Percentiles rank a stretch among this genome's conserved stretches.
These are phyloP conservation scores for Lottia gigantea DNA, from an alignment of 2,888 invertebrate species.

Conservation along the genomic window DNA sequence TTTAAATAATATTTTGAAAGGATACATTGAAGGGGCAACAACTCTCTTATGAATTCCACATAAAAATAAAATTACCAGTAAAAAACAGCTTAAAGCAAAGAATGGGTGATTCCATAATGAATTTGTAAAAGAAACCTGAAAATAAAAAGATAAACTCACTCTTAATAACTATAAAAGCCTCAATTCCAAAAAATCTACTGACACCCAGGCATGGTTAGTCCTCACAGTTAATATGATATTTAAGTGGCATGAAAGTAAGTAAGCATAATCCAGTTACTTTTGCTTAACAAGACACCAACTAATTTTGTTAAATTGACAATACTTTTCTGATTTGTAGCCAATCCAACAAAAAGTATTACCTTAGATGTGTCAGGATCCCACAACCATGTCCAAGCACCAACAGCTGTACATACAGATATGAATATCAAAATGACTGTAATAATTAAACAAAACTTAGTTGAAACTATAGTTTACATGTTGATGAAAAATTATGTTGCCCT, in stretches of 20 bases:
- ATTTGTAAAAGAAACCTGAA: slow-evolving; percentile 83
- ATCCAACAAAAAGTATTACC: slow-evolving; percentile 47
- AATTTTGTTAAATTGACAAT: no score
- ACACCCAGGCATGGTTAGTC: no score
- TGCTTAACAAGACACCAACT: no score
- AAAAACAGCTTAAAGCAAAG: slow-evolving; percentile 81
- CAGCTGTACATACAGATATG: slow-evolving; percentile 89
- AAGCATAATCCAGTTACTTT: no score
- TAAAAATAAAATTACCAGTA: slow-evolving; percentile 84
- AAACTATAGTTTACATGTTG: no score
- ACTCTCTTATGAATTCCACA: slow-evolving; percentile 95
- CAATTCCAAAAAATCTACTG: no score
- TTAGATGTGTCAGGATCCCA: slow-evolving; percentile 93
- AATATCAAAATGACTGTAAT: slow-evolving; percentile 83
- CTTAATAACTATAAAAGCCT: no score
- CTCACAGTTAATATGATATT: no score
- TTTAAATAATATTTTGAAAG: slow-evolving; percentile 30
- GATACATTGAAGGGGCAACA: slow-evolving; percentile 80
- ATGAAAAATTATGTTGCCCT: no score
- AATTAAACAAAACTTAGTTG: slow-evolving; percentile 9
- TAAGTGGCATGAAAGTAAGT: no score
- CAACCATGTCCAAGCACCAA: slow-evolving; percentile 96
- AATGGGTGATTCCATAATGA: slow-evolving; percentile 94
- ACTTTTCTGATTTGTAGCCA: no score
- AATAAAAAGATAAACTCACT: neutral